Percentiles rank a stretch among this genome's conserved stretches.
phyloP scores from a whole-genome alignment of 2,113 vertebrate species.

The Columbina picui region DNA sequence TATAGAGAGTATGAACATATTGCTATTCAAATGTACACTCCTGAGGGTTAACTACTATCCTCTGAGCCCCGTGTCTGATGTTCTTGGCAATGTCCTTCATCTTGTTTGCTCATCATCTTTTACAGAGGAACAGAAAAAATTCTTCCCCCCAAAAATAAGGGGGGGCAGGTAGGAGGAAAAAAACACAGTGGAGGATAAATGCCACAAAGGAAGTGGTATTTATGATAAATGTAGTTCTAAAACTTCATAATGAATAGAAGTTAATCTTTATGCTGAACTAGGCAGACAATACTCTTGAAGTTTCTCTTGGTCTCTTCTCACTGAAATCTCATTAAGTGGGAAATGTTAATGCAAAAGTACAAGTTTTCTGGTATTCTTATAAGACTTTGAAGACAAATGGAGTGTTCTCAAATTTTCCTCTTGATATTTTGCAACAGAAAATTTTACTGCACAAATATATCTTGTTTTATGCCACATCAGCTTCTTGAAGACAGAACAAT shows the following conservation, averaged over 20 bases:
- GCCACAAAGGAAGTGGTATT: neutral
- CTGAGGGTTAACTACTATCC: neutral
- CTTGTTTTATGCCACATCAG: neutral
- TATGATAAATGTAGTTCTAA: neutral
- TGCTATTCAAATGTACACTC: neutral
- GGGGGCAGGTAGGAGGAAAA: neutral
- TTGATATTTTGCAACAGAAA: neutral
- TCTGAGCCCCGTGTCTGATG: neutral
- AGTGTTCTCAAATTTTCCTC: neutral
- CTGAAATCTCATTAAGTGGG: neutral
- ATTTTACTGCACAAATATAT: neutral
- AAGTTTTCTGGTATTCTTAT: neutral
- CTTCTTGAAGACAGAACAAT: neutral
- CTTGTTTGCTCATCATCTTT: neutral
- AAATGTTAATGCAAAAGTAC: neutral
- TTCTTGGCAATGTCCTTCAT: neutral
- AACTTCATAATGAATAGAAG: neutral
- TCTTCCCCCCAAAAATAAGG: neutral
- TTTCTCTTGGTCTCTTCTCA: neutral
- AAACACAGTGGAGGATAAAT: neutral
- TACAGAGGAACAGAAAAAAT: neutral
- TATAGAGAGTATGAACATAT: rapidly evolving
- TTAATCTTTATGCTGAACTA: neutral
- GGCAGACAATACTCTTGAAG: neutral
- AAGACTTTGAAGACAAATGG: neutral